Conservation (phyloP, 2,797 vertebrate genomes). For the Epinephelus coioides region DNA sequence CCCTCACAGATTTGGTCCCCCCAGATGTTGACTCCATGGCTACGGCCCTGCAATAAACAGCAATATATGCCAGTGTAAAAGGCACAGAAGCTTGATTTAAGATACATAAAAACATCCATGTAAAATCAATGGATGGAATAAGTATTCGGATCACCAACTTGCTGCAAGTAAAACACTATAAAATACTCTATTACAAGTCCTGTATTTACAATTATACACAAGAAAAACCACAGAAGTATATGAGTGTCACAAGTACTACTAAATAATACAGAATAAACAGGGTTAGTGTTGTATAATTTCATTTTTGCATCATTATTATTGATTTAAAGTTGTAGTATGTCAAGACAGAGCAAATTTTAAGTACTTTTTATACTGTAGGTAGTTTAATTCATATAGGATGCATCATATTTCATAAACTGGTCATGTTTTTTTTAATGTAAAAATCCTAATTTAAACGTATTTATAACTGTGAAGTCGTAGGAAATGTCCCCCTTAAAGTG, state of each 20-base stretch:
- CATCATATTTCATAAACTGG: background rate
- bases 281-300: background rate
- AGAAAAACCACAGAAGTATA: background rate
- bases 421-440: too few relatives aligned
- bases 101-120: too few relatives aligned
- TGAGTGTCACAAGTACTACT: background rate
- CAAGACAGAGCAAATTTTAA: too few relatives aligned
- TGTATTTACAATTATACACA: background rate
- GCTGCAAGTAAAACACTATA: background rate
- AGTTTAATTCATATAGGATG: background rate
- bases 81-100: background rate
- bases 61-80: background rate
- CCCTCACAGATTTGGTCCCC: too few relatives aligned
- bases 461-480: too few relatives aligned
- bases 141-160: background rate
- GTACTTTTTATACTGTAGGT: background rate
- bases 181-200: background rate
- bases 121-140: background rate
- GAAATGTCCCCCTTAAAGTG: too few relatives aligned
- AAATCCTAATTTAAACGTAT: too few relatives aligned
- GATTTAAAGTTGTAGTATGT: background rate
- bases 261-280: background rate
- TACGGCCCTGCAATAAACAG: background rate
- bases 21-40: too few relatives aligned
- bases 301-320: background rate